Evolutionary conservation across 2,888 invertebrate species (phyloP).

Genomic region (Chironomus riparius): DNA sequence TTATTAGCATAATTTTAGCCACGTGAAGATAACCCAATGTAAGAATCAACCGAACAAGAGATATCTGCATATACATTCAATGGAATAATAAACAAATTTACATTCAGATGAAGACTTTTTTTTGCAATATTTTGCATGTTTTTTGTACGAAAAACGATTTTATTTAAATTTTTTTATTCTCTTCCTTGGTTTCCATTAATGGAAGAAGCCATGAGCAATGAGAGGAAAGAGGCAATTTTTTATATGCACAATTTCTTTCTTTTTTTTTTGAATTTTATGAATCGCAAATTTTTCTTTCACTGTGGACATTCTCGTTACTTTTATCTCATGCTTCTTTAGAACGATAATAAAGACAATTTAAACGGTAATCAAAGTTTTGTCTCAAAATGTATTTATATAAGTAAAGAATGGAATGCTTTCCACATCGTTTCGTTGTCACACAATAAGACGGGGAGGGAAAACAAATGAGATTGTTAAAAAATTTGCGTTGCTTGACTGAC

Average conservation of each 20-base stretch:
- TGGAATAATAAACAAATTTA: background rate
- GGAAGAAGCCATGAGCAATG: background rate
- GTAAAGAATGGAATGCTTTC: background rate
- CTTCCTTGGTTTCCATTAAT: background rate
- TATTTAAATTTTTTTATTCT: conserved; percentile 11
- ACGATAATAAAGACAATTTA: conserved; percentile 26
- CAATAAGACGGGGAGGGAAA: background rate
- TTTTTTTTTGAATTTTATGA: conserved; percentile 22
- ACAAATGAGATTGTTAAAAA: background rate
- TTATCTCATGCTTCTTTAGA: background rate
- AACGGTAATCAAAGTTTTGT: conserved; percentile 23
- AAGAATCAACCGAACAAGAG: background rate
- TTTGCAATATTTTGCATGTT: background rate
- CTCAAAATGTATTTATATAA: background rate
- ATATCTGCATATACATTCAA: background rate
- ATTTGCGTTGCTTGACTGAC: background rate
- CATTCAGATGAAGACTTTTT: conserved; percentile 10
- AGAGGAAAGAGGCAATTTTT: background rate
- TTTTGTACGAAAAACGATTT: conserved; percentile 12
- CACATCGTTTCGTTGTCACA: too few relatives aligned
- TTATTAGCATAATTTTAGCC: background rate
- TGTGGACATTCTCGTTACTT: background rate
- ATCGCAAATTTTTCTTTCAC: conserved; percentile 18
- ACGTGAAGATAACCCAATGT: background rate
- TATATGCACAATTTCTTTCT: background rate